Percentiles rank a stretch among this genome's conserved stretches.
Conservation (phyloP, 2,113 vertebrate species). For the Gulo gulo region DNA sequence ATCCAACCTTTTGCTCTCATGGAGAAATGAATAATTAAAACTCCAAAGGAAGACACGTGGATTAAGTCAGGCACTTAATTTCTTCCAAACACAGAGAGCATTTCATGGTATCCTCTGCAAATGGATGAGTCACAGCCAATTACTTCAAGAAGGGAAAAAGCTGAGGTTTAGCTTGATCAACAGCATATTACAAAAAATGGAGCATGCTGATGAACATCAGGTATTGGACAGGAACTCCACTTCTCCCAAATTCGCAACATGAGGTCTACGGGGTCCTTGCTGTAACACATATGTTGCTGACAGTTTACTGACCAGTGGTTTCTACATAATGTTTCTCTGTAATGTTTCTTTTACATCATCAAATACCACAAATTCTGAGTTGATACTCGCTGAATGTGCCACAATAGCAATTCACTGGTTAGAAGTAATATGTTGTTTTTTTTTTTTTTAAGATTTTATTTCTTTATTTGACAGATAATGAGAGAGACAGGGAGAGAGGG, state of each 20-base stretch:
- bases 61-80: slow-evolving; percentile 79
- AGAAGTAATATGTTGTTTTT: not conserved
- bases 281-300: not conserved
- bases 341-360: not conserved
- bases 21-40: slow-evolving; percentile 79
- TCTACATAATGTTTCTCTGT: not conserved
- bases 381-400: not conserved
- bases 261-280: not conserved
- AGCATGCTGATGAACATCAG: not conserved
- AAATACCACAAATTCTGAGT: not conserved
- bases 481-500: too few species aligned
- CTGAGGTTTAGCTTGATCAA: slow-evolving; percentile 57
- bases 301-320: not conserved
- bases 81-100: slow-evolving; percentile 69
- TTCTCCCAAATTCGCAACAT: not conserved
- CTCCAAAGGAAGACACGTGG: slow-evolving; percentile 47
- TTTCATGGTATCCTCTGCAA: slow-evolving; percentile 65
- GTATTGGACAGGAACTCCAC: not conserved
- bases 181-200: slow-evolving; percentile 14
- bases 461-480: too few species aligned
- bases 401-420: not conserved
- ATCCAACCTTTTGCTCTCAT: slow-evolving; percentile 66
- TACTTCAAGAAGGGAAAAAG: slow-evolving; percentile 63
- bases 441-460: too few species aligned
- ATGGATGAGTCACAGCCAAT: slow-evolving; percentile 73